Conservation (phyloP, 2,888 invertebrate genomes). For the Dryadula phaetusa region DNA sequence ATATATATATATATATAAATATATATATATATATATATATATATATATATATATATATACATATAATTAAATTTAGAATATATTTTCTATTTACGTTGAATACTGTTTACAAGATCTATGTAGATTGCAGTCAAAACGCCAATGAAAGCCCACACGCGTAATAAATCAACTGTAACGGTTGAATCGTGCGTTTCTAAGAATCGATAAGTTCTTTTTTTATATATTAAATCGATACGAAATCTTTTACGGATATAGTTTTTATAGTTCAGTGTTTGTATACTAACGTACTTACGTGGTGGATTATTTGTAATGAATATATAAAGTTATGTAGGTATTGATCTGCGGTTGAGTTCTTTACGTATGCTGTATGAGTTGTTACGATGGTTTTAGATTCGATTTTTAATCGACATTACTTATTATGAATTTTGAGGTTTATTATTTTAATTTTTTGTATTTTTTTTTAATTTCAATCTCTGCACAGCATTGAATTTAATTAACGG, state of each 20-base stretch:
- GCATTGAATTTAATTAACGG: too few relatives aligned
- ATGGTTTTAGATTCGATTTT: too few relatives aligned
- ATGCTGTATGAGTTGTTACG: too few relatives aligned
- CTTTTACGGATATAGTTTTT: slow-evolving; percentile 21
- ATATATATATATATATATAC: too few relatives aligned
- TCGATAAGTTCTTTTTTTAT: slow-evolving; percentile 30
- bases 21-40: too few relatives aligned
- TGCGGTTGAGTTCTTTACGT: too few relatives aligned
- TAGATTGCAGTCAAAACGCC: slow-evolving; percentile 33
- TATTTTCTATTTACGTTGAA: slow-evolving; percentile 27
- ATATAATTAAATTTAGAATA: background rate
- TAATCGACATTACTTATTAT: background rate
- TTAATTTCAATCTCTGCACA: too few relatives aligned
- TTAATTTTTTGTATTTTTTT: too few relatives aligned
- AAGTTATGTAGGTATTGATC: background rate
- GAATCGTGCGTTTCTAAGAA: slow-evolving; percentile 35
- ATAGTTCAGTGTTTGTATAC: slow-evolving; percentile 1
- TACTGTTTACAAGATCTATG: slow-evolving; percentile 26
- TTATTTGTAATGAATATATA: background rate
- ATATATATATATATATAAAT: too few relatives aligned
- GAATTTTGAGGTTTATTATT: too few relatives aligned
- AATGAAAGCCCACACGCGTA: slow-evolving; percentile 32
- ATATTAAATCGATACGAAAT: slow-evolving; percentile 31
- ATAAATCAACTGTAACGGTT: slow-evolving; percentile 32
- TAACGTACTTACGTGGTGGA: background rate